phyloP scores from a whole-genome alignment of 92 coral and sea anemone species.

The Metridium senile region DNA sequence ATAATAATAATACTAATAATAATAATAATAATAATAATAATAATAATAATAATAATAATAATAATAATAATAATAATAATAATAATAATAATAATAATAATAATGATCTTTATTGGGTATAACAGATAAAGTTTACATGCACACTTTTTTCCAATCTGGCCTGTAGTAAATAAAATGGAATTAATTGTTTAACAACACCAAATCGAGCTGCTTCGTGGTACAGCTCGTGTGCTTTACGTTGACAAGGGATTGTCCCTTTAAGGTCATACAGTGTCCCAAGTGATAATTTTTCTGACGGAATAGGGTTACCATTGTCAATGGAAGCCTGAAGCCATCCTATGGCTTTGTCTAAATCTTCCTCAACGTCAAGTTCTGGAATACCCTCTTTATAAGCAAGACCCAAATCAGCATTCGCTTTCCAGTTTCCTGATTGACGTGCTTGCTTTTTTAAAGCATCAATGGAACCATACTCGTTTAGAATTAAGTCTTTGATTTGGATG shows the following conservation, averaged over 20 bases:
- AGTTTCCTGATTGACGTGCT: constrained; percentile 46
- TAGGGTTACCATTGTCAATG: constrained; percentile 12
- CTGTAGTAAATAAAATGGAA: no score
- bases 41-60: no score
- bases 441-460: constrained; percentile 26
- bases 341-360: constrained; percentile 57
- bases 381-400: constrained; percentile 51
- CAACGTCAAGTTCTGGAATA: constrained; percentile 24
- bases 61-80: no score
- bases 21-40: no score
- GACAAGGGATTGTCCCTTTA: constrained; percentile 36
- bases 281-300: background rate
- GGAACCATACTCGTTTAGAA: constrained; percentile 41
- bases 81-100: no score
- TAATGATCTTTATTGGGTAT: no score
- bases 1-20: no score
- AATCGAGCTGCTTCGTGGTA: constrained; percentile 52
- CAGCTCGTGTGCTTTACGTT: constrained; percentile 62
- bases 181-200: constrained; percentile 38
- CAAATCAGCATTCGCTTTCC: constrained; percentile 52
- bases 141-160: no score
- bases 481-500: background rate
- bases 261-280: constrained; percentile 49
- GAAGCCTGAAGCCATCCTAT: constrained; percentile 65
- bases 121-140: no score